Percentiles rank a stretch among this genome's conserved stretches.
Conservation (phyloP, 2,797 vertebrate species). For the Chaenodraco wilsoni region DNA sequence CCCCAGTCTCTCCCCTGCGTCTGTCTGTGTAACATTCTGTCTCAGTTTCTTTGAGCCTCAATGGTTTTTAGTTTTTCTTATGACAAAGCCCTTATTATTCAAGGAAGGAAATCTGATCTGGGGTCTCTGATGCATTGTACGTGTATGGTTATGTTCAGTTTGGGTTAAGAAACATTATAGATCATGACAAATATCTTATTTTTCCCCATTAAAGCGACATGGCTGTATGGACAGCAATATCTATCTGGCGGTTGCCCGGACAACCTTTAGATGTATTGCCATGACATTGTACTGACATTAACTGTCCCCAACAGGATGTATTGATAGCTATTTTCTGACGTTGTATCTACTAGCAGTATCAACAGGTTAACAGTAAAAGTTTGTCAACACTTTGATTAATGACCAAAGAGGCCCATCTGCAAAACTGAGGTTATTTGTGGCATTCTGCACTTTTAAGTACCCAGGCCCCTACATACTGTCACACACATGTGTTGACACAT, state of each 20-base stretch:
- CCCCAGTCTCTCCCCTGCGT: not conserved
- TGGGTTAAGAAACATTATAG: not conserved
- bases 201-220: not conserved
- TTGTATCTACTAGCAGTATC: no score
- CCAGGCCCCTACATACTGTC: no score
- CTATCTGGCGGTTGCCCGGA: no score
- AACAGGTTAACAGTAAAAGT: no score
- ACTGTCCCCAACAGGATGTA: not conserved
- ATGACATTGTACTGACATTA: no score
- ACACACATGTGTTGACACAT: no score
- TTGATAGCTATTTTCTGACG: not conserved
- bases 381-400: no score
- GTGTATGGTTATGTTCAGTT: not conserved
- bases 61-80: slow-evolving; percentile 4
- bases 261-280: no score
- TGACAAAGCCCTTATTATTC: not conserved
- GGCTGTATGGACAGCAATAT: no score
- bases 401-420: no score
- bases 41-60: slow-evolving; percentile 5
- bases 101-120: not conserved
- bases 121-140: not conserved
- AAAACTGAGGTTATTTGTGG: not conserved
- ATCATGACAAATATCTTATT: not conserved
- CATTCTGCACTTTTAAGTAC: no score
- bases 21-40: slow-evolving; percentile 22